These are phyloP conservation scores for Silvanus unidentatus DNA, from an alignment of 2,888 invertebrate species.

Conservation along the genomic window DNA sequence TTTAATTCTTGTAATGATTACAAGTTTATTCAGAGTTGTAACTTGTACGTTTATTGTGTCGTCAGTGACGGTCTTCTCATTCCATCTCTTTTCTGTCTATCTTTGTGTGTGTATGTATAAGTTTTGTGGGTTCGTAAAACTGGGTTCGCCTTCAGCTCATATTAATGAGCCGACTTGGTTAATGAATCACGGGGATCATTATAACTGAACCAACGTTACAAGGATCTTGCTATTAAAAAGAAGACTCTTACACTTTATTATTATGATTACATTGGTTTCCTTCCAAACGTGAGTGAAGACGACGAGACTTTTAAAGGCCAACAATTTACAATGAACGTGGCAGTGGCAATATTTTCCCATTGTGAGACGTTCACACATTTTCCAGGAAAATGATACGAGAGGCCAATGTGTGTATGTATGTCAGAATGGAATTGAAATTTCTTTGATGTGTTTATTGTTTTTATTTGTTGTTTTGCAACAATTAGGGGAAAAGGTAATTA, in stretches of 20 bases:
- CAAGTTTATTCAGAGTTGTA: constrained; percentile 32
- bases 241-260: constrained; percentile 36
- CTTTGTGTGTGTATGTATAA: not conserved
- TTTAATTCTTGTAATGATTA: constrained; percentile 37
- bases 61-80: too few relatives aligned
- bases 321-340: too few relatives aligned
- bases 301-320: too few relatives aligned
- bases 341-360: too few relatives aligned
- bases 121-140: constrained; percentile 14
- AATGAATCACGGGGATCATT: constrained; percentile 43
- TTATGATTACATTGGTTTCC: constrained; percentile 29
- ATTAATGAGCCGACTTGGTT: constrained; percentile 42
- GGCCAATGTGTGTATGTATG: too few relatives aligned
- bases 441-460: too few relatives aligned
- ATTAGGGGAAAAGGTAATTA: too few relatives aligned
- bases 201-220: constrained; percentile 37
- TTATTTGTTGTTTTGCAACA: too few relatives aligned
- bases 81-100: too few relatives aligned
- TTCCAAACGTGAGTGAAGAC: not conserved
- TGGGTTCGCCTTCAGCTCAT: constrained; percentile 30
- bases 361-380: too few relatives aligned
- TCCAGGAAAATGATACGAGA: too few relatives aligned
- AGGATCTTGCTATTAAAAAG: constrained; percentile 37
- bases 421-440: constrained; percentile 1
- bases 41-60: constrained; percentile 1